Evolutionary conservation across 2,113 vertebrate genomes (phyloP), one percentile per base, ranked within the genome.

Genomic region (Sylvia atricapilla): DNA sequence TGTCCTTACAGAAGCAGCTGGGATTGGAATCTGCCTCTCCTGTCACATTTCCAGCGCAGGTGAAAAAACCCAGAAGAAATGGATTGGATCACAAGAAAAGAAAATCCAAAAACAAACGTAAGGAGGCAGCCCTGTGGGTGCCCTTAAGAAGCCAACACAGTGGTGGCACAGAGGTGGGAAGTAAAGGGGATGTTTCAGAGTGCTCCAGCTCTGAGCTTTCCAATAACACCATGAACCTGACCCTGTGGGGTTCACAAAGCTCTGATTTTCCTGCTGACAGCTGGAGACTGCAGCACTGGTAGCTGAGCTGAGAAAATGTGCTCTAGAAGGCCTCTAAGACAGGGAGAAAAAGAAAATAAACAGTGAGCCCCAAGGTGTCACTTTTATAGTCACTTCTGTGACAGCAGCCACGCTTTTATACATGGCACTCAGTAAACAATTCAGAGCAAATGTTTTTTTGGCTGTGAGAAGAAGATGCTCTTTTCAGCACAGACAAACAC

Each of bases 381-480:
- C 73, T 93, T 81, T 53, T 72, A 7, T 8, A 90, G 93, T 63
- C 92, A 37, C 68, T 96, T 46, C 58, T 66, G 68, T 90, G 95
- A 93, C 92, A 94, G 80, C 85, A 92, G 88, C 90, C 86, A 84
- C 0, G 1, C 80, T 94, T 91, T 84, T 33, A 35, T 63, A 58
- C 63, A 7, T 3, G 73, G 88, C 84, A 84, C 44, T 96, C 39
- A 80, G 87, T 52, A 96, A 96, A 91, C 81, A 87, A 69, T 44
- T 90, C 22, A 81, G 68, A 93, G 80, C 37, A 87, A 93, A 84
- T 72, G 68, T 2, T 18, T 37, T 74, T 87, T 78, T 77, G 88
- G 90, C 86, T 84, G 60, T 75, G 73, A 90, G 68, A 95, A 78
- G 68, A 94, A 73, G 90, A 75, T 95, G 92, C 88, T 94, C 85